Percentiles rank a stretch among this genome's conserved stretches.
Conservation (phyloP, 2,113 vertebrate genomes). For the Calcarius ornatus region DNA sequence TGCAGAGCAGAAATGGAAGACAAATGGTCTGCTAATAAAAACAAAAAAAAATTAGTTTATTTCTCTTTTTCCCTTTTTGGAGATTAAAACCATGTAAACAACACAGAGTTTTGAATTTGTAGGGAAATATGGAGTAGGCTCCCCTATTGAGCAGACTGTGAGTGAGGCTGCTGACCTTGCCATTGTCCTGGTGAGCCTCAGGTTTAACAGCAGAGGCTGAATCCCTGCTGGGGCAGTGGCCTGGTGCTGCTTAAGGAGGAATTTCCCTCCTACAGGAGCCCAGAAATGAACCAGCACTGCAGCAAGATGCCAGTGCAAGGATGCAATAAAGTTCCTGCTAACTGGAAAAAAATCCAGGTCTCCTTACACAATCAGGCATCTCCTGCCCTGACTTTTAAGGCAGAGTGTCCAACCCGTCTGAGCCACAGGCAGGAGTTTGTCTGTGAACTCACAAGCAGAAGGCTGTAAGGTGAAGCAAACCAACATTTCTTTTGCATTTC, state of each 20-base stretch:
- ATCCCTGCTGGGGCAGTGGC: not conserved
- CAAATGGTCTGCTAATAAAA: not conserved
- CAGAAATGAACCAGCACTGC: not conserved
- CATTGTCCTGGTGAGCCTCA: not conserved
- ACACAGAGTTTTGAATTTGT: not conserved
- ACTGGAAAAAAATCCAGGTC: not conserved
- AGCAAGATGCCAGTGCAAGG: not conserved
- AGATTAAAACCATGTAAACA: not conserved
- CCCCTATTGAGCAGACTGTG: not conserved
- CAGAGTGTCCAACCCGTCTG: not conserved
- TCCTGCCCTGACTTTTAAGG: not conserved
- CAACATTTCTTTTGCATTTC: not conserved
- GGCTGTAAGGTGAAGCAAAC: not conserved
- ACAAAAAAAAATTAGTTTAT: fast-evolving
- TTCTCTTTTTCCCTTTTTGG: not conserved
- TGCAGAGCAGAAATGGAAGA: not conserved
- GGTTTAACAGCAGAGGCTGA: not conserved
- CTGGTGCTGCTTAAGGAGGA: not conserved
- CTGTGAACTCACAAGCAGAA: not conserved
- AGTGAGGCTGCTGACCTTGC: not conserved
- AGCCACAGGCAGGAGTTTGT: not conserved
- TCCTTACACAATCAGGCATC: not conserved
- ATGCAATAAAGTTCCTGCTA: not conserved
- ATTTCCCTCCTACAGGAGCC: not conserved
- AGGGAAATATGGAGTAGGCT: not conserved